phyloP scores from a whole-genome alignment of 2,113 vertebrate species.

The Phalacrocorax pelagicus region DNA sequence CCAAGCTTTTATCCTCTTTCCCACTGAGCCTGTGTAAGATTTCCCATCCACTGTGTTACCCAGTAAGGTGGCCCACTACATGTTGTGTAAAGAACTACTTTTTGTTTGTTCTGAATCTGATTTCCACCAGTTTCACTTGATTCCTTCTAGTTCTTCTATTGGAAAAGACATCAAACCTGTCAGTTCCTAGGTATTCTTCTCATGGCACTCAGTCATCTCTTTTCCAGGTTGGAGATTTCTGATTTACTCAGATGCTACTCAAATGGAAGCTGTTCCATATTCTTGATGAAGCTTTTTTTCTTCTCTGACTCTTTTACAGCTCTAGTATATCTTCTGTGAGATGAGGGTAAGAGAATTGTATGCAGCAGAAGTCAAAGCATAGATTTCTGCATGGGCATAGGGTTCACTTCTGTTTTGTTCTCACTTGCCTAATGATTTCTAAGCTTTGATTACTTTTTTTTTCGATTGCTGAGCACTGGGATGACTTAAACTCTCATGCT shows the following conservation, averaged over 20 bases:
- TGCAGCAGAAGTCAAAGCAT: not conserved
- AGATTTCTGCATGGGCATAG: not conserved
- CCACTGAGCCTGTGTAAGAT: not conserved
- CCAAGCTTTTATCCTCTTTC: not conserved
- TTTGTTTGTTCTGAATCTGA: not conserved
- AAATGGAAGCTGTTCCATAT: not conserved
- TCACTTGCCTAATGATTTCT: not conserved
- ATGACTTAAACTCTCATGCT: not conserved
- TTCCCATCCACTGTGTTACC: not conserved
- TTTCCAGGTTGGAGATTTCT: not conserved
- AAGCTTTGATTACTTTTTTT: not conserved
- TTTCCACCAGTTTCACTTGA: not conserved
- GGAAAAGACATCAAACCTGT: not conserved
- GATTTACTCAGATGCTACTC: not conserved
- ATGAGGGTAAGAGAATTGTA: not conserved
- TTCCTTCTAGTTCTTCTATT: not conserved
- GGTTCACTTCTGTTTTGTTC: not conserved
- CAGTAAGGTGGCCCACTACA: not conserved
- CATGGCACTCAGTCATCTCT: not conserved
- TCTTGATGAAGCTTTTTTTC: not conserved
- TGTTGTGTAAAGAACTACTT: not conserved
- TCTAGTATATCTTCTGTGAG: not conserved
- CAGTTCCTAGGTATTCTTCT: not conserved
- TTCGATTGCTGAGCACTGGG: not conserved
- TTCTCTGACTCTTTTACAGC: not conserved